These are phyloP conservation scores for Girardinus metallicus DNA, from an alignment of 2,797 vertebrate species.

Conservation along the genomic window DNA sequence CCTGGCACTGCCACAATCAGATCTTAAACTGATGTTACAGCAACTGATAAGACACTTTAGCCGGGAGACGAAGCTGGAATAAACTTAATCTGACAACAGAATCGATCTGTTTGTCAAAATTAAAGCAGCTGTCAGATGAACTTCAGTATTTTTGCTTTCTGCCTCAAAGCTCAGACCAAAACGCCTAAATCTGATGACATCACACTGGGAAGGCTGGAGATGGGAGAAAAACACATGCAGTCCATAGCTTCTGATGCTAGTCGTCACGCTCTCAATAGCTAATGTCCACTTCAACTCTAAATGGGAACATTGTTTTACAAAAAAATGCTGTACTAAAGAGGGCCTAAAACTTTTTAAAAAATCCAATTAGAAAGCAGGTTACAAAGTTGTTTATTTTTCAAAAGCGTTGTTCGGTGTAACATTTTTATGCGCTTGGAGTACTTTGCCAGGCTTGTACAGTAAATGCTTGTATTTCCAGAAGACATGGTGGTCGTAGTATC, in stretches of 20 bases:
- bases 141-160: background rate
- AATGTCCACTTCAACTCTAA: background rate
- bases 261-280: background rate
- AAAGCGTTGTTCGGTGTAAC: background rate
- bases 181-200: background rate
- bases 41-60: background rate
- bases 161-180: background rate
- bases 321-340: background rate
- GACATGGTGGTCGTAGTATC: background rate
- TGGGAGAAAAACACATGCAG: background rate
- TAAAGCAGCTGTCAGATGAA: background rate
- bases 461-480: background rate
- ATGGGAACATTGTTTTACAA: background rate
- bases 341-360: background rate
- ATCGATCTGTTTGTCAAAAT: background rate
- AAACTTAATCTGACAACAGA: background rate
- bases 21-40: background rate
- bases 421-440: background rate
- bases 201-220: background rate
- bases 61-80: background rate
- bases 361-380: too few relatives aligned
- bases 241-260: background rate
- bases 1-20: background rate
- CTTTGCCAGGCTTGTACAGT: background rate
- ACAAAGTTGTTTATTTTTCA: too few relatives aligned